These are phyloP conservation scores for Sarcoramphus papa DNA, from an alignment of 2,797 vertebrate species.

Conservation along the genomic window DNA sequence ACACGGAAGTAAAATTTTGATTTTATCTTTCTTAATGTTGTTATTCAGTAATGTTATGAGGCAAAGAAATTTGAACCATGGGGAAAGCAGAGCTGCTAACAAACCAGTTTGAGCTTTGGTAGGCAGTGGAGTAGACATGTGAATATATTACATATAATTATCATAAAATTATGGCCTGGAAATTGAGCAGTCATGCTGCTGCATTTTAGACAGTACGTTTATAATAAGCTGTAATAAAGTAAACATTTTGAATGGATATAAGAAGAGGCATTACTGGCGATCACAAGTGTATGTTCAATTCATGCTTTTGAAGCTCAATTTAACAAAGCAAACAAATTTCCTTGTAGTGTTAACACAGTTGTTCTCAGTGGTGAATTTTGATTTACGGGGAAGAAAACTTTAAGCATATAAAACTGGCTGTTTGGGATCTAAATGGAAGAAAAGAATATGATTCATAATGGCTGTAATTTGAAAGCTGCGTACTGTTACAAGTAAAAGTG, in stretches of 20 bases:
- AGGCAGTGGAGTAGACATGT: slow-evolving; percentile 54
- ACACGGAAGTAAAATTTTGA: background rate
- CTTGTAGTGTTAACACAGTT: slow-evolving; percentile 65
- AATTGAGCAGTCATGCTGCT: slow-evolving; percentile 71
- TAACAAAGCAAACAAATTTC: slow-evolving; percentile 76
- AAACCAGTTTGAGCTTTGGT: slow-evolving; percentile 65
- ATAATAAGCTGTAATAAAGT: slow-evolving; percentile 75
- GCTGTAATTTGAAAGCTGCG: slow-evolving; percentile 4
- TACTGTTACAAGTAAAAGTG: background rate
- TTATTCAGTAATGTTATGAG: slow-evolving; percentile 2
- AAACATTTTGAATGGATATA: slow-evolving; percentile 69
- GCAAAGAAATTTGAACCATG: background rate
- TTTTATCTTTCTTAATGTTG: slow-evolving; percentile 6
- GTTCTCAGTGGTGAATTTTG: slow-evolving; percentile 64
- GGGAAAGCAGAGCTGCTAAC: slow-evolving; percentile 20
- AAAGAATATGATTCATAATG: slow-evolving; percentile 41
- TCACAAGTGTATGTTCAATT: slow-evolving; percentile 63
- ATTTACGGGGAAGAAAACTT: slow-evolving; percentile 48
- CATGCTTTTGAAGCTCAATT: slow-evolving; percentile 74
- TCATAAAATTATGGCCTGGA: slow-evolving; percentile 74
- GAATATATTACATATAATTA: slow-evolving; percentile 76
- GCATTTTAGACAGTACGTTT: slow-evolving; percentile 74
- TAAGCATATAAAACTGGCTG: slow-evolving; percentile 7
- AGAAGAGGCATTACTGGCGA: slow-evolving; percentile 67
- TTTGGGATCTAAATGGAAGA: slow-evolving; percentile 43